A percentile compares a stretch with the other conserved stretches of the same genome.
phyloP scores from a whole-genome alignment of 2,113 vertebrate species.

The Mellivora capensis region DNA sequence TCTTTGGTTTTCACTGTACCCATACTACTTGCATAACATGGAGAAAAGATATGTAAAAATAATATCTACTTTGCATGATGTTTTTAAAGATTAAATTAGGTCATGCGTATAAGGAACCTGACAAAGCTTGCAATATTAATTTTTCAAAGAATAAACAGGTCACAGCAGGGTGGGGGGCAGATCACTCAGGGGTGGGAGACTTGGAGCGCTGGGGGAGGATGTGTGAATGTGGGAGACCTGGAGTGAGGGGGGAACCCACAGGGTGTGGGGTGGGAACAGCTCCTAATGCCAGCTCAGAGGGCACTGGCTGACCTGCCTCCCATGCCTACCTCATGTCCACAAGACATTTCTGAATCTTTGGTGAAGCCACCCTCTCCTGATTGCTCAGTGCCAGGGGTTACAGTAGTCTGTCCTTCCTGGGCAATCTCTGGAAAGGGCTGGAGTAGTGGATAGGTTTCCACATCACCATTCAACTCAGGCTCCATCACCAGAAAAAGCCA shows the following conservation, averaged over 20 bases:
- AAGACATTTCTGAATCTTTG: not conserved
- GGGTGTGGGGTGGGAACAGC: not conserved
- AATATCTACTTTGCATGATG: not conserved
- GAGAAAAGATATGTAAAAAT: not conserved
- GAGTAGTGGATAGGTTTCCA: not conserved
- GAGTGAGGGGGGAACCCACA: not conserved
- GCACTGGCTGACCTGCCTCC: not conserved
- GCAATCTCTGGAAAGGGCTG: not conserved
- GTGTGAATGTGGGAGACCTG: not conserved
- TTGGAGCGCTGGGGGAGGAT: not conserved
- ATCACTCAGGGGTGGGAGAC: not conserved
- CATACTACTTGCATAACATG: not conserved
- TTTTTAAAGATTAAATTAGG: slow-evolving; percentile 22
- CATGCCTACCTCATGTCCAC: too few species aligned
- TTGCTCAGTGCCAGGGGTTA: not conserved
- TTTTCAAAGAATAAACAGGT: not conserved
- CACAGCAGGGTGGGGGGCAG: not conserved
- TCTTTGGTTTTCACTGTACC: not conserved
- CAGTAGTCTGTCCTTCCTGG: not conserved
- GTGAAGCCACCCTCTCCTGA: not conserved
- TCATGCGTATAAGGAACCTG: not conserved
- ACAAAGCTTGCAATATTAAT: not conserved
- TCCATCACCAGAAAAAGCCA: not conserved
- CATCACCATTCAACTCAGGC: not conserved
- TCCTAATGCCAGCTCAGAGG: not conserved